Conservation (phyloP, 2,113 vertebrate genomes). For the Toxostoma redivivum region DNA sequence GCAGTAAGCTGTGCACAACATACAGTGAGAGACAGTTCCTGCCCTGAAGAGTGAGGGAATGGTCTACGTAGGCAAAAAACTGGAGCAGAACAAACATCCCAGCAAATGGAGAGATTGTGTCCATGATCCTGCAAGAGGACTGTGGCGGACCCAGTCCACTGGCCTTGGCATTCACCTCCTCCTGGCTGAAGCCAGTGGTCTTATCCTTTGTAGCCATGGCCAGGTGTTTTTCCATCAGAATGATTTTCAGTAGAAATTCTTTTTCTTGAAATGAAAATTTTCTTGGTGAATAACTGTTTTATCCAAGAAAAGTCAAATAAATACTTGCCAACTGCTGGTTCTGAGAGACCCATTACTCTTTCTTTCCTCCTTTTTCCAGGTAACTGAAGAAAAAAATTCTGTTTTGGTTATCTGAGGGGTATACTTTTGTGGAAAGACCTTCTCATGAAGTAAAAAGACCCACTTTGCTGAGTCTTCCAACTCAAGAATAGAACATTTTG, state of each 20-base stretch:
- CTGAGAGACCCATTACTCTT: not conserved
- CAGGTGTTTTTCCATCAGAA: not conserved
- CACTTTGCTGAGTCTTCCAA: not conserved
- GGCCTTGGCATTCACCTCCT: not conserved
- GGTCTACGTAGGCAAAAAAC: not conserved
- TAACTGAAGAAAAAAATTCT: not conserved
- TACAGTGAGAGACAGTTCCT: not conserved
- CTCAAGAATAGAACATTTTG: not conserved
- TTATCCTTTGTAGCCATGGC: not conserved
- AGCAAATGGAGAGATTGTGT: not conserved
- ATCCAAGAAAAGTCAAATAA: not conserved
- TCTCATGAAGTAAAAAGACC: not conserved
- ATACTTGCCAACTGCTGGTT: not conserved
- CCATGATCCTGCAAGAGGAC: not conserved
- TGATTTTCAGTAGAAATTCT: not conserved
- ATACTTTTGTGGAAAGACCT: not conserved
- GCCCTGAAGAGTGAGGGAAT: not conserved
- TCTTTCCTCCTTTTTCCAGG: not conserved
- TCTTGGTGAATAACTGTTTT: not conserved
- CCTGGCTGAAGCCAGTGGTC: not conserved
- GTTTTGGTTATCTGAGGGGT: not conserved
- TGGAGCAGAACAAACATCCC: not conserved
- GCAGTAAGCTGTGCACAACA: not conserved
- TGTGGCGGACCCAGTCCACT: not conserved
- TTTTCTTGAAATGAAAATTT: not conserved